Evolutionary conservation across 2,888 invertebrate species (phyloP), one percentile per base, ranked within the genome.

Genomic region (Eristalinus aeneus): DNA sequence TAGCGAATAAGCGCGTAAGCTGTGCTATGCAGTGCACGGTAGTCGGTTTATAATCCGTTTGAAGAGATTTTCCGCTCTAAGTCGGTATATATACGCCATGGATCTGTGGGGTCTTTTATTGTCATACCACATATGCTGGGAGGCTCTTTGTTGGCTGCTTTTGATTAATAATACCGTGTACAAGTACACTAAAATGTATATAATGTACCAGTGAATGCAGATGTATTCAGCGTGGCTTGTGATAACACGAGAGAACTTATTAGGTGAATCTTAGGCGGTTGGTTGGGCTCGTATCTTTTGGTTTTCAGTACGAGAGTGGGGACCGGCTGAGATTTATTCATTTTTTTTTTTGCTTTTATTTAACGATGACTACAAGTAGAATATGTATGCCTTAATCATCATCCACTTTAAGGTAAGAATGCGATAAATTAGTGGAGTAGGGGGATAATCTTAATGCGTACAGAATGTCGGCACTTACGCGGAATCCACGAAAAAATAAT

Each of bases 41-140:
- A 89, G 89, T 89, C 89, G 89, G 88, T 90, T 90, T 89, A 90
- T 90, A 91, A 90, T 89, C 91, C 91, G 91, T 92, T 91, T 92
- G 91, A 91, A 89, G 91, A 89, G 89, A 88, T 91, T 90, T 89
- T 89, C 89, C 88, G 89, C 88, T 89, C 89, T 88, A 88, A 89
- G 89, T 90, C 90, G 81, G 90, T 89, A 90, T 91, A 89, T 91
- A 91, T 91, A 91, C 89, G 88, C 90, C 89, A 77, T 77, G 72
- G 85, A 76, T 80, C 56, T 56, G 56, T 22, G 56, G 85, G 53
- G 68, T 53, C 68, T 81, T 76, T 85, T 81, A 85, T 85, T 81
- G 85, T 81, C 46, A 46, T 46, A 46, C 46, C 46, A 46, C 46
- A 46, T 81, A 80, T 56, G 56, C 23, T 81, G 72, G 76, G 60